Evolutionary conservation across 2,113 vertebrate species (phyloP).

Genomic region (Crotalus helleri): DNA sequence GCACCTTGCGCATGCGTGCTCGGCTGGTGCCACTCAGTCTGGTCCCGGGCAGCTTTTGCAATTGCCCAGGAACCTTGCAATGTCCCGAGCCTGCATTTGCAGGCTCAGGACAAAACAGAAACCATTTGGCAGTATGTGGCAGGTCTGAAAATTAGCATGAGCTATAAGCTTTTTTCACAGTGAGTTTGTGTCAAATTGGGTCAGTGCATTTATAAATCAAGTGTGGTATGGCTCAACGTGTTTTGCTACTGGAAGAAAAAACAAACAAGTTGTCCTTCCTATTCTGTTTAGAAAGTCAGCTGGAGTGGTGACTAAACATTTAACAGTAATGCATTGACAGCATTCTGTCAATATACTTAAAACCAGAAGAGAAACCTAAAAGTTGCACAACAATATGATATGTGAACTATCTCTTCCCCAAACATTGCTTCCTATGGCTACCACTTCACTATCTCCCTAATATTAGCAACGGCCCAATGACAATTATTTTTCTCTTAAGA

Average conservation of each 20-base stretch:
- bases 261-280: background rate
- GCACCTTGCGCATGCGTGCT: no score
- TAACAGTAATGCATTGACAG: background rate
- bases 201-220: background rate
- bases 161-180: background rate
- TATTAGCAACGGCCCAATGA: background rate
- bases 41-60: no score
- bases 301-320: background rate
- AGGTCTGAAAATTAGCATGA: background rate
- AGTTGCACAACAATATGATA: background rate
- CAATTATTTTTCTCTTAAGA: background rate
- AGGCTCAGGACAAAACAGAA: background rate
- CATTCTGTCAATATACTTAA: background rate
- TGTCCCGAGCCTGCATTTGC: no score
- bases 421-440: background rate
- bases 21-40: no score
- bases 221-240: background rate
- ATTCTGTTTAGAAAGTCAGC: background rate
- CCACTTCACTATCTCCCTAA: background rate
- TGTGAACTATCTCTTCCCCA: background rate
- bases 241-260: background rate
- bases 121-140: background rate
- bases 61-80: no score
- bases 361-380: background rate
- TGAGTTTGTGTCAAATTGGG: background rate